Evolutionary conservation across 2,797 vertebrate genomes (phyloP).

Genomic region (Orientallactaga sibirica): DNA sequence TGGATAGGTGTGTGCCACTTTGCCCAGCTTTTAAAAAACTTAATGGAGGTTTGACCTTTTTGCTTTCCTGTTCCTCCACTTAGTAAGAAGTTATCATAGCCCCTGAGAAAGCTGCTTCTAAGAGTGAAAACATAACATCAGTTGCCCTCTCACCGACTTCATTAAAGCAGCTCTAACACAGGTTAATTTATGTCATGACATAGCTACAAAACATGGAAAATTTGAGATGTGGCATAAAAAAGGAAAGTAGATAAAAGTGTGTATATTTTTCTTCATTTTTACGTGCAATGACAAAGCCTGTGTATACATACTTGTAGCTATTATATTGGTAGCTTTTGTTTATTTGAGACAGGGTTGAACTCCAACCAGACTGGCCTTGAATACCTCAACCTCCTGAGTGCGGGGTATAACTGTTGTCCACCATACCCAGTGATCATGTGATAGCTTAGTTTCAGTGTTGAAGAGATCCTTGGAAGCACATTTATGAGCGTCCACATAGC

Average conservation of each 20-base stretch:
- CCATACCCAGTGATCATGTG: neutral
- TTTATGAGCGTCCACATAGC: neutral
- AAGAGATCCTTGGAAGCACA: neutral
- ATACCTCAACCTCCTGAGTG: neutral
- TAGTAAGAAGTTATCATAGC: neutral
- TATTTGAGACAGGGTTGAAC: neutral
- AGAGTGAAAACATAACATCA: conserved; percentile 4
- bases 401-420: neutral
- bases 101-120: neutral
- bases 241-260: neutral
- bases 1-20: neutral
- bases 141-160: neutral
- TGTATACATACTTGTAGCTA: neutral
- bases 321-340: neutral
- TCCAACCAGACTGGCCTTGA: neutral
- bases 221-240: conserved; percentile 6
- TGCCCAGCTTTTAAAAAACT: conserved; percentile 28
- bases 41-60: neutral
- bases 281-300: neutral
- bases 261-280: neutral
- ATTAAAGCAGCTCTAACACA: neutral
- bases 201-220: neutral
- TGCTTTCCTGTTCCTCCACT: conserved; percentile 23
- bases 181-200: neutral
- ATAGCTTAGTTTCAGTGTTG: neutral